A percentile compares a stretch with the other conserved stretches of the same genome.
Evolutionary conservation across 2,888 invertebrate species (phyloP).

Genomic region (Caenorhabditis virilis): DNA sequence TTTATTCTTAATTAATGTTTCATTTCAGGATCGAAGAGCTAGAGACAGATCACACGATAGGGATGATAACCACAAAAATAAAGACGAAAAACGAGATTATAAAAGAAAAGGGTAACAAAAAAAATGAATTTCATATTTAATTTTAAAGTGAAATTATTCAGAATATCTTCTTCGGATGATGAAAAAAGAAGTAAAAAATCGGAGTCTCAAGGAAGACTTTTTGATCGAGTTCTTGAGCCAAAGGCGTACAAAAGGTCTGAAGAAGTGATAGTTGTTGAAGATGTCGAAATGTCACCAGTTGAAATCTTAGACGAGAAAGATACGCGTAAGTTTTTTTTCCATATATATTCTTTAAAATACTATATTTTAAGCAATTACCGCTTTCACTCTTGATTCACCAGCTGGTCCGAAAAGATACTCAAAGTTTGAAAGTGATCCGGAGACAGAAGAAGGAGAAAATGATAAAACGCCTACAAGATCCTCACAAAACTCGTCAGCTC

Average conservation of each 20-base stretch:
- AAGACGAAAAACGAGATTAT: slow-evolving; percentile 6
- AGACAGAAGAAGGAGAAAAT: slow-evolving; percentile 18
- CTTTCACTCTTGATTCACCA: slow-evolving; percentile 31
- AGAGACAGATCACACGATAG: slow-evolving; percentile 2
- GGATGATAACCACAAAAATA: slow-evolving; percentile 12
- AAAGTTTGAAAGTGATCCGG: slow-evolving; percentile 55
- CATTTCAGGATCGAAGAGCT: background rate
- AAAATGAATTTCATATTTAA: slow-evolving; percentile 1
- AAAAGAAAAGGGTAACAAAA: slow-evolving; percentile 1
- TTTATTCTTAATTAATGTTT: background rate
- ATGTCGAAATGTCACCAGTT: slow-evolving; percentile 31
- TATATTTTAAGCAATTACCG: slow-evolving; percentile 9
- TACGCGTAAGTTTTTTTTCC: background rate
- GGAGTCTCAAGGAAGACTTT: slow-evolving; percentile 4
- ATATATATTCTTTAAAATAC: background rate
- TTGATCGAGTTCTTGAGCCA: slow-evolving; percentile 13
- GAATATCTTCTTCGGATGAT: background rate
- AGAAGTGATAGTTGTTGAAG: slow-evolving; percentile 20
- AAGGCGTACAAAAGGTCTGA: slow-evolving; percentile 10
- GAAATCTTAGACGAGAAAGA: slow-evolving; percentile 26
- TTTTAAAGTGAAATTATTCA: background rate
- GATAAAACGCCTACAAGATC: background rate
- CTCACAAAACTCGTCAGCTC: background rate
- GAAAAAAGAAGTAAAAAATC: background rate
- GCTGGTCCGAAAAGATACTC: slow-evolving; percentile 50